Conservation (phyloP, 2,113 vertebrate genomes). For the Redunca redunca region DNA sequence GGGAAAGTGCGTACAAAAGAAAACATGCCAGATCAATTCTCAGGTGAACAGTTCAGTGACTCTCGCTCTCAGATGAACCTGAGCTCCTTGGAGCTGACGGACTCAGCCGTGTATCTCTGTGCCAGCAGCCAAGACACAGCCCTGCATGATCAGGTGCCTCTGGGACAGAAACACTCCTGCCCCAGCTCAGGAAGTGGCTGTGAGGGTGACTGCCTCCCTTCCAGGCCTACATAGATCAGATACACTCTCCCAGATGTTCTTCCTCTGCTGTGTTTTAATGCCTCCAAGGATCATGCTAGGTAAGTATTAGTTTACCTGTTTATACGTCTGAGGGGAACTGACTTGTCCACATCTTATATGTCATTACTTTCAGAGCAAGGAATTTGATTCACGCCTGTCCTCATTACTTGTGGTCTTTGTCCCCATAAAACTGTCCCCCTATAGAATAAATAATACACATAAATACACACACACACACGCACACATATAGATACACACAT, state of each 20-base stretch:
- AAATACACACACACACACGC: no score
- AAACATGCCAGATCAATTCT: no score
- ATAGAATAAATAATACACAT: not conserved
- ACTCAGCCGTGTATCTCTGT: no score
- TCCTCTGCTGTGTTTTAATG: not conserved
- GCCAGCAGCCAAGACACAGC: not conserved
- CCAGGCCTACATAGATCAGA: no score
- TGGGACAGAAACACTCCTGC: not conserved
- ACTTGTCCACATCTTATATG: not conserved
- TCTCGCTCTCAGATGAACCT: no score
- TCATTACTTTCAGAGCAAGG: not conserved
- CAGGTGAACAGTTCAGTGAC: no score
- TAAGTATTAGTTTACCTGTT: not conserved
- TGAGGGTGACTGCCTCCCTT: no score
- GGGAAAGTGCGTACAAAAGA: accelerated
- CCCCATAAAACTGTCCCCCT: not conserved
- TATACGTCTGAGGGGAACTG: not conserved
- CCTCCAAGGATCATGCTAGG: not conserved
- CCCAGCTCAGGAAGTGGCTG: not conserved
- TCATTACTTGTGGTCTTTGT: not conserved
- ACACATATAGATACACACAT: not conserved
- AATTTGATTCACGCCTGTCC: not conserved
- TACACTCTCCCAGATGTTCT: no score
- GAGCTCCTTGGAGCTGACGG: no score
- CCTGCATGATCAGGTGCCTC: not conserved